These are phyloP conservation scores for Mastomys coucha DNA, from an alignment of 2,113 vertebrate species.

Conservation along the genomic window DNA sequence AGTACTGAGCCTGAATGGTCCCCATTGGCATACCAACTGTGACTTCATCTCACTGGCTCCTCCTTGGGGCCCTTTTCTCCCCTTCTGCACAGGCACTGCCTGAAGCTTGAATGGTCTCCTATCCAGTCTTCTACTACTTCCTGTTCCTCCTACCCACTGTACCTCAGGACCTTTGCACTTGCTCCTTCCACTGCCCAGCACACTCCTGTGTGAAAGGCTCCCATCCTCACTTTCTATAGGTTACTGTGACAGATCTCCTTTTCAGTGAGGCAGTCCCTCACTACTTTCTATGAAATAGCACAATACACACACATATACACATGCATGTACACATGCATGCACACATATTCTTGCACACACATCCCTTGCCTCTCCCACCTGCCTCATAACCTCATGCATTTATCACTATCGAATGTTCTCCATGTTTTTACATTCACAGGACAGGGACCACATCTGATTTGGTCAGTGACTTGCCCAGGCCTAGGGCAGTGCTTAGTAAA, in stretches of 20 bases:
- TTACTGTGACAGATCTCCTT: not conserved
- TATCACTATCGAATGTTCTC: rapidly evolving
- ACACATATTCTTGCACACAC: not conserved
- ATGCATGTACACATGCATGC: not conserved
- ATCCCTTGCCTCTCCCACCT: no score
- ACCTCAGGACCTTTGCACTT: not conserved
- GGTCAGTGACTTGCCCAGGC: not conserved
- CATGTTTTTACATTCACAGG: not conserved
- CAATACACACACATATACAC: not conserved
- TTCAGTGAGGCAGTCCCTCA: not conserved
- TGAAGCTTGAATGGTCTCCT: not conserved
- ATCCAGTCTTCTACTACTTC: rapidly evolving
- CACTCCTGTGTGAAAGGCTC: not conserved
- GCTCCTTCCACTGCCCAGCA: not conserved
- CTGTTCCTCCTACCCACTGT: not conserved
- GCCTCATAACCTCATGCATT: not conserved
- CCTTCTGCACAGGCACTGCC: not conserved
- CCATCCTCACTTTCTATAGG: not conserved
- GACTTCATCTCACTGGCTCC: not conserved
- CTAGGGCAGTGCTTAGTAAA: no score
- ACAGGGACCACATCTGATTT: not conserved
- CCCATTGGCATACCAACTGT: no score
- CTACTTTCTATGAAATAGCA: not conserved
- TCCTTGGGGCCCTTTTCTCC: not conserved
- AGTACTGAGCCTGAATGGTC: not conserved